Evolutionary conservation across 1,140 invertebrate genomes (phyloP).

Genomic region (Idris sp.): DNA sequence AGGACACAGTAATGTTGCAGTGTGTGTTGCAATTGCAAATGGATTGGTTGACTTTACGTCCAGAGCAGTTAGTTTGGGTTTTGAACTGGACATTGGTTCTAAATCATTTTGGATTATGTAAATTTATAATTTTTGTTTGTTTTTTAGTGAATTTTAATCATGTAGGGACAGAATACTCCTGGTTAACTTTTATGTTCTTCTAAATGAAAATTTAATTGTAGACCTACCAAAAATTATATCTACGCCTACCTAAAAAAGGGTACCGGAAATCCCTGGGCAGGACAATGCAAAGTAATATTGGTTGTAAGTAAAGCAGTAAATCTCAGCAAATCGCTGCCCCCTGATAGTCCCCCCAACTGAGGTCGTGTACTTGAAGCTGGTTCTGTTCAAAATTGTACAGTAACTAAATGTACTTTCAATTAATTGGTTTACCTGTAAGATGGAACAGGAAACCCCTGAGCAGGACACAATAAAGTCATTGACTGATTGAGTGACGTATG

Average conservation of each 20-base stretch:
- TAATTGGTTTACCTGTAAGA: slow-evolving; percentile 79
- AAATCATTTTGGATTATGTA: slow-evolving; percentile 28
- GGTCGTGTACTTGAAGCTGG: slow-evolving; percentile 76
- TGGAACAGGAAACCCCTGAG: slow-evolving; percentile 84
- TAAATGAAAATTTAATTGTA: no score
- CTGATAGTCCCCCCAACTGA: slow-evolving; percentile 67
- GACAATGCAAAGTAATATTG: slow-evolving; percentile 79
- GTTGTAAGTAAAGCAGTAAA: slow-evolving; percentile 66
- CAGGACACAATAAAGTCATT: slow-evolving; percentile 81
- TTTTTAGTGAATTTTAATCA: no score
- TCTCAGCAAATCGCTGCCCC: slow-evolving; percentile 71
- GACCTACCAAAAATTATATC: no score
- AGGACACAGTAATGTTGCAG: slow-evolving; percentile 79
- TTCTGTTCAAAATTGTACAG: slow-evolving; percentile 71
- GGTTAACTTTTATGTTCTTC: no score
- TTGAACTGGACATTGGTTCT: slow-evolving; percentile 80
- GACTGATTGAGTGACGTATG: slow-evolving; percentile 69
- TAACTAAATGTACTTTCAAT: slow-evolving; percentile 48
- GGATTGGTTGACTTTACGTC: slow-evolving; percentile 76
- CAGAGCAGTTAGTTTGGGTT: slow-evolving; percentile 78
- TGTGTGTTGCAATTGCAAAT: slow-evolving; percentile 48
- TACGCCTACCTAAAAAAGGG: slow-evolving; percentile 79
- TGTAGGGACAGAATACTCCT: slow-evolving; percentile 81
- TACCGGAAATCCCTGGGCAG: slow-evolving; percentile 81
- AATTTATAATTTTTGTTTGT: slow-evolving; percentile 10